Percentiles rank a stretch among this genome's conserved stretches.
phyloP scores from a whole-genome alignment of 2,113 vertebrate species.

The Eptatretus burgeri region DNA sequence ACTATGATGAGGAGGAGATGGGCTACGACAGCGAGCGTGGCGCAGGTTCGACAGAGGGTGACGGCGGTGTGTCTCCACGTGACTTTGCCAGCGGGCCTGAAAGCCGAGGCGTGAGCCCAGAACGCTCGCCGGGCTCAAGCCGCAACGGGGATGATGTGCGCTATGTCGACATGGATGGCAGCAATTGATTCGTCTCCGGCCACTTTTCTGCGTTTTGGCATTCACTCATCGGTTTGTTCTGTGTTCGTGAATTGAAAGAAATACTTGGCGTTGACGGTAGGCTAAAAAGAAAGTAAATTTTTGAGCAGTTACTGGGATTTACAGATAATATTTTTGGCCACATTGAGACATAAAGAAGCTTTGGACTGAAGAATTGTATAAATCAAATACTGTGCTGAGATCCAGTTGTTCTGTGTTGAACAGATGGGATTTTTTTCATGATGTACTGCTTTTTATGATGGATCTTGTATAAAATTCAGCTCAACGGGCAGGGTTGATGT shows the following conservation, averaged over 20 bases:
- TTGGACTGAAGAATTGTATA: background rate
- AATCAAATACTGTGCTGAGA: too few relatives aligned
- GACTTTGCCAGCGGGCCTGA: constrained; percentile 16
- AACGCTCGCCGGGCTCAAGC: constrained; percentile 25
- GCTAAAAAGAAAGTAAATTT: background rate
- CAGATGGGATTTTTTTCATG: too few relatives aligned
- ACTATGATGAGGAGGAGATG: constrained; percentile 92
- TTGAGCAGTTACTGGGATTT: background rate
- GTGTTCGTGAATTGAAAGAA: background rate
- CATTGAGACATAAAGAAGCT: background rate
- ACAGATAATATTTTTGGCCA: background rate
- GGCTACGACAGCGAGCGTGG: constrained; percentile 71
- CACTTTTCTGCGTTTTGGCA: background rate
- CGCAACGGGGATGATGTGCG: constrained; percentile 74
- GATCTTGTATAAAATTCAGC: too few relatives aligned
- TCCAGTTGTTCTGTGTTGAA: too few relatives aligned
- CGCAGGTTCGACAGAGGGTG: constrained; percentile 28
- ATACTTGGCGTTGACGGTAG: background rate
- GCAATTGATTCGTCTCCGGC: constrained; percentile 28
- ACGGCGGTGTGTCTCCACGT: constrained; percentile 19
- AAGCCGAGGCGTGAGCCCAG: constrained; percentile 21
- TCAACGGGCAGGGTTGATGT: too few relatives aligned
- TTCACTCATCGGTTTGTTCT: background rate
- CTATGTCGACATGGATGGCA: constrained; percentile 98
- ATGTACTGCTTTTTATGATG: too few relatives aligned